Percentiles rank a stretch among this genome's conserved stretches.
Conservation (phyloP, 2,797 vertebrate species). For the Hoplostethus mediterraneus region DNA sequence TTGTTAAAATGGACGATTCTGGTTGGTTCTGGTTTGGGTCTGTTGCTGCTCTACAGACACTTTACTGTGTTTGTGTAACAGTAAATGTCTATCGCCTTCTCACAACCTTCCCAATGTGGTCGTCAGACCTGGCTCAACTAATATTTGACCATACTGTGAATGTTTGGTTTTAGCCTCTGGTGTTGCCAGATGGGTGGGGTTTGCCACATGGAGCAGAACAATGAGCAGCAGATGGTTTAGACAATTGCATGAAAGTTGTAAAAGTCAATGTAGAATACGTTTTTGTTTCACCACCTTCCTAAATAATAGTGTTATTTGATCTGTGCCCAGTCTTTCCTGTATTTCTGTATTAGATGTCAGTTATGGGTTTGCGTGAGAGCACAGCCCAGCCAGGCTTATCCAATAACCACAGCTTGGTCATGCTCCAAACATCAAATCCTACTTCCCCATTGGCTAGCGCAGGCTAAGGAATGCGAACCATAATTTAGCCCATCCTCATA, state of each 20-base stretch:
- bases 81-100: too few species aligned
- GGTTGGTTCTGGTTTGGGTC: background rate
- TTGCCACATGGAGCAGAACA: constrained; percentile 22
- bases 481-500: constrained; percentile 30
- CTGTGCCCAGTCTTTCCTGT: constrained; percentile 1
- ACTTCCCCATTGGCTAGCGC: background rate
- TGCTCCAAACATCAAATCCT: constrained; percentile 33
- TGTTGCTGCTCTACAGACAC: too few species aligned
- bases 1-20: background rate
- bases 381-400: background rate
- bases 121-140: constrained; percentile 6
- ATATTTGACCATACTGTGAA: background rate
- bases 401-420: constrained; percentile 42
- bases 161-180: background rate
- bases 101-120: too few species aligned
- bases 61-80: too few species aligned
- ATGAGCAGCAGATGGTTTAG: constrained; percentile 1
- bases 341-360: background rate
- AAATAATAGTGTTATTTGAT: background rate
- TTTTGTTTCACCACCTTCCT: constrained; percentile 41
- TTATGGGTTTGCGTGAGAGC: constrained; percentile 40
- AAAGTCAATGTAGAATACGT: background rate
- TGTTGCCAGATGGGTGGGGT: constrained; percentile 27
- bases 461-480: constrained; percentile 24
- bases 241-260: constrained; percentile 56